phyloP scores from a whole-genome alignment of 1,140 invertebrate species.

The Eumaeus atala region DNA sequence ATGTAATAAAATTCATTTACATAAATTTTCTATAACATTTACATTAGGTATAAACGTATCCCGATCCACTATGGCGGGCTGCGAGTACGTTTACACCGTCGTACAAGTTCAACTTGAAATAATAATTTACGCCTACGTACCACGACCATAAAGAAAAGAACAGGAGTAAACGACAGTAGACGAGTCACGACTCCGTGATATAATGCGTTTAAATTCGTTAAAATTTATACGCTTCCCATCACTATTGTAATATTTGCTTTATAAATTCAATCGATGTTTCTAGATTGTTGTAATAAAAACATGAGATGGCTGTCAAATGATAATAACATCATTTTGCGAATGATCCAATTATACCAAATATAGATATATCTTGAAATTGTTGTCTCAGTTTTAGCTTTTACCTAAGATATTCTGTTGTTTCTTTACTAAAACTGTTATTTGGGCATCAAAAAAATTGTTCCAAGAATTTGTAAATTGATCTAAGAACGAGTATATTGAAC shows the following conservation, averaged over 20 bases:
- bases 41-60: slow-evolving; percentile 70
- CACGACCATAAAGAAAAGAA: slow-evolving; percentile 16
- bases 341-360: no score
- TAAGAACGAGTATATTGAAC: no score
- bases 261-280: slow-evolving; percentile 3
- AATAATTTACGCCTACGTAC: slow-evolving; percentile 33
- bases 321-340: no score
- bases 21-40: slow-evolving; percentile 73
- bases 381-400: no score
- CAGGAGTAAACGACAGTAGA: slow-evolving; percentile 15
- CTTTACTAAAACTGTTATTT: no score
- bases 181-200: slow-evolving; percentile 16
- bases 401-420: no score
- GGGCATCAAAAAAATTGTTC: no score
- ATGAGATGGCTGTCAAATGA: neutral
- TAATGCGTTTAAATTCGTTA: slow-evolving; percentile 11
- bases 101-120: slow-evolving; percentile 30
- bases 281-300: neutral
- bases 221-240: slow-evolving; percentile 5
- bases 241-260: slow-evolving; percentile 14
- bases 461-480: no score
- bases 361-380: no score
- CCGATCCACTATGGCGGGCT: slow-evolving; percentile 33
- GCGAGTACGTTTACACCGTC: slow-evolving; percentile 28
- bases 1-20: slow-evolving; percentile 70